Evolutionary conservation across 2,113 vertebrate genomes (phyloP).

Genomic region (Cavia aperea): DNA sequence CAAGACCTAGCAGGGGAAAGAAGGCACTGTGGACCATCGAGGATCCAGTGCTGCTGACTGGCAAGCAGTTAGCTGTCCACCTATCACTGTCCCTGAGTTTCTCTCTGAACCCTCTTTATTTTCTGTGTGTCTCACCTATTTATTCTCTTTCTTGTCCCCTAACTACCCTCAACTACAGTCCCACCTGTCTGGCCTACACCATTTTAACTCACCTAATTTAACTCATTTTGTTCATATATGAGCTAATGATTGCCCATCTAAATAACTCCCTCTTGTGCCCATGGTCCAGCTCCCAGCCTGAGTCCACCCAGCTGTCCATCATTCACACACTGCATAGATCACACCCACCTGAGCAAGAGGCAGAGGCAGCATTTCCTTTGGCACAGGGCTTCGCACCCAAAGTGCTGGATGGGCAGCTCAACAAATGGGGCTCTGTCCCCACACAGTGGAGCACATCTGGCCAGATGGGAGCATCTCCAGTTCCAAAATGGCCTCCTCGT

Average conservation of each 20-base stretch:
- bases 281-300: neutral
- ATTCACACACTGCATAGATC: neutral
- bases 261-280: neutral
- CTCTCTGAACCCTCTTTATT: neutral
- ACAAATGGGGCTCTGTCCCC: conserved; percentile 71
- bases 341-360: conserved; percentile 71
- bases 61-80: neutral
- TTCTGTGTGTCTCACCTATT: neutral
- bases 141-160: neutral
- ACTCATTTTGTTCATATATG: neutral
- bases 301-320: neutral
- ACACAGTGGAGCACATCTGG: conserved; percentile 70
- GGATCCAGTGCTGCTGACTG: neutral
- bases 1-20: neutral
- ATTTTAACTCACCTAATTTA: neutral
- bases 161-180: neutral
- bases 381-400: conserved; percentile 65
- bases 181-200: neutral
- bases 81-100: neutral
- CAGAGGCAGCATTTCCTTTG: conserved; percentile 47
- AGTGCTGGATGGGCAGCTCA: conserved; percentile 64
- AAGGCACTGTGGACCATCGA: neutral
- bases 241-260: neutral
- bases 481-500: conserved; percentile 44
- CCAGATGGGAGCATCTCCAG: conserved; percentile 30